phyloP scores from a whole-genome alignment of 2,113 vertebrate species.

The Fukomys damarensis region DNA sequence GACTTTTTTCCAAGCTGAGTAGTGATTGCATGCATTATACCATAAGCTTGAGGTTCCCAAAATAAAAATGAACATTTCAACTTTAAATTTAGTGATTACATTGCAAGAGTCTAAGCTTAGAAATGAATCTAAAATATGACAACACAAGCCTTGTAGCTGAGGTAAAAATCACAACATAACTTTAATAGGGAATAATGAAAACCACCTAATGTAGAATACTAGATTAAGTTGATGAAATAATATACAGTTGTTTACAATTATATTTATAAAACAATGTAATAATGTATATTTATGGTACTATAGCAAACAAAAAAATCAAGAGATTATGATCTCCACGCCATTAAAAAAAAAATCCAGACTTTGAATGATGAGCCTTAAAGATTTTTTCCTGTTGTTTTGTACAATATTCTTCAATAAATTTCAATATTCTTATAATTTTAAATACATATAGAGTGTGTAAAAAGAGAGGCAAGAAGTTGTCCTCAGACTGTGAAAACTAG shows the following conservation, averaged over 20 bases:
- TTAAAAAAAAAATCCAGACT: not conserved
- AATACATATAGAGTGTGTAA: not conserved
- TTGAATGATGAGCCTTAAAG: not conserved
- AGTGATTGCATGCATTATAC: not conserved
- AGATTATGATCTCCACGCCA: not conserved
- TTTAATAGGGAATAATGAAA: not conserved
- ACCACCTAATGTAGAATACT: not conserved
- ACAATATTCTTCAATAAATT: not conserved
- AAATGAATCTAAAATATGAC: conserved; percentile 1
- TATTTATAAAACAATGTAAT: not conserved
- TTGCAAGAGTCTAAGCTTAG: not conserved
- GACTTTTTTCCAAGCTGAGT: not conserved
- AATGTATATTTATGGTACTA: not conserved
- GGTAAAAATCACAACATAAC: not conserved
- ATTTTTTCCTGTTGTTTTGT: not conserved
- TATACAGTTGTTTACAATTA: not conserved
- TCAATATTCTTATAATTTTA: not conserved
- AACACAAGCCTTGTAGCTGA: not conserved
- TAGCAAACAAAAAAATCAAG: not conserved
- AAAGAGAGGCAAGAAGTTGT: not conserved
- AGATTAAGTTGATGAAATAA: not conserved
- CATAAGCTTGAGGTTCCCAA: not conserved
- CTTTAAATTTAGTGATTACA: not conserved
- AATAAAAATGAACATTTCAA: not conserved
- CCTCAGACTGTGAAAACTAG: not conserved